Evolutionary conservation across 2,888 invertebrate species (phyloP), one percentile per base, ranked within the genome.

Genomic region (Stenodema calcarata): DNA sequence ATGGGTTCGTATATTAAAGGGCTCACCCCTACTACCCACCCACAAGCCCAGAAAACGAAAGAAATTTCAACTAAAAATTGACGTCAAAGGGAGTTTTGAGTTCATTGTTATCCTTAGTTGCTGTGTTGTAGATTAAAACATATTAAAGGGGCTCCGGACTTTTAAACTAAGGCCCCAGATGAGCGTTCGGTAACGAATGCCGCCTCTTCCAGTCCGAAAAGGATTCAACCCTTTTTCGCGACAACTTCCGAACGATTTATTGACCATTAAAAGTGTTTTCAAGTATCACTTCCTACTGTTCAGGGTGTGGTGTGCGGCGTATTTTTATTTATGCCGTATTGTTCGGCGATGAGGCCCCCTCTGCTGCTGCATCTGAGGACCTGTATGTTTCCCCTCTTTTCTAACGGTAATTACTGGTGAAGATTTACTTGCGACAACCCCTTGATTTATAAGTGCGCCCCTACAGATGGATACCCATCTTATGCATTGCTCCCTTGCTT

Each of bases 1-100:
- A 84, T 84, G 84, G 84, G 84, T 18, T 44, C 73, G 84, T 84
- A 84, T 84, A 84, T 84, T 84, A 84, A 84, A 84, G 73, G 44
- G 28, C 30, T 81, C 41, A n/a, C n/a, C 41, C 41, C 76, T 47
- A 18, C 79, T 50, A 16, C 23, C 79, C 50, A 11, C 79, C 1
- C 23, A 11, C 30, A 76, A 9, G 78, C 18, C 28, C 80, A 4
- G 27, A 2, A 30, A 50, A 47, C 80, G 80, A 23, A 18, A 27
- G 54, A 80, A 80, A 80, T 80, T 80, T 54, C 54, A 47, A 27
- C 80, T 14, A 44, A 44, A 78, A 78, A 42, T 27, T 78, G 78
- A 44, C 44, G 41, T 11, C 12, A 30, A 76, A 76, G 76, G 76
- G 76, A 23, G 42, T 27, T 44, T 41, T 23, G 42, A 78, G 44